Conservation (phyloP, 1,140 invertebrate genomes). For the Formica exsecta region DNA sequence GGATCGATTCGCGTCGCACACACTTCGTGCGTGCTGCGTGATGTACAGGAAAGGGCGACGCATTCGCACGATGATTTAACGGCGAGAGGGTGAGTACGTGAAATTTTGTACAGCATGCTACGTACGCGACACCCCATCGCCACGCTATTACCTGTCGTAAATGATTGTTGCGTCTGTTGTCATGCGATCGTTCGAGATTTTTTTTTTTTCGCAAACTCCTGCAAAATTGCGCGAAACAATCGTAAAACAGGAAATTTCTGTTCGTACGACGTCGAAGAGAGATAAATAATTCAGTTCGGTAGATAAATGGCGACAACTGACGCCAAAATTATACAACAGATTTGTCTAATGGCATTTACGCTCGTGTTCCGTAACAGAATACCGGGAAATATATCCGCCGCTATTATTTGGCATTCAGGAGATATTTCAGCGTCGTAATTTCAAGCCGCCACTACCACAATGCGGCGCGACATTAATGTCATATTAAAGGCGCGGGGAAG, state of each 20-base stretch:
- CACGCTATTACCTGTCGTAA: conserved; percentile 9
- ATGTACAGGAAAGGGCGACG: conserved; percentile 44
- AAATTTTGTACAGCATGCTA: conserved; percentile 25
- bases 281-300: not conserved
- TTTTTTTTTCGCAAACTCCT: not conserved
- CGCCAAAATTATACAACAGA: conserved; percentile 27
- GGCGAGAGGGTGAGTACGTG: not conserved
- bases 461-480: conserved; percentile 62
- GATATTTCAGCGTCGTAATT: conserved; percentile 64
- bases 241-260: not conserved
- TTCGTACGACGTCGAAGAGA: not conserved
- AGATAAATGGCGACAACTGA: not conserved
- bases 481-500: conserved; percentile 57
- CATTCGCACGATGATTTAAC: conserved; percentile 57
- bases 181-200: conserved; percentile 4
- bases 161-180: conserved; percentile 1
- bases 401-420: conserved; percentile 69
- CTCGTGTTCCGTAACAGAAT: conserved; percentile 16
- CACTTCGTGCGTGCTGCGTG: conserved; percentile 44
- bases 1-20: conserved; percentile 71
- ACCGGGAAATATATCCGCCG: conserved; percentile 11
- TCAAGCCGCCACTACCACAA: conserved; percentile 56
- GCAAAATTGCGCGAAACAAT: not conserved
- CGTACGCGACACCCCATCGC: not conserved
- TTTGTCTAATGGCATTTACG: conserved; percentile 28